A percentile compares a stretch with the other conserved stretches of the same genome.
These are phyloP conservation scores for Oreochromis tanganicae DNA, from an alignment of 2,113 vertebrate genomes.

Conservation along the genomic window DNA sequence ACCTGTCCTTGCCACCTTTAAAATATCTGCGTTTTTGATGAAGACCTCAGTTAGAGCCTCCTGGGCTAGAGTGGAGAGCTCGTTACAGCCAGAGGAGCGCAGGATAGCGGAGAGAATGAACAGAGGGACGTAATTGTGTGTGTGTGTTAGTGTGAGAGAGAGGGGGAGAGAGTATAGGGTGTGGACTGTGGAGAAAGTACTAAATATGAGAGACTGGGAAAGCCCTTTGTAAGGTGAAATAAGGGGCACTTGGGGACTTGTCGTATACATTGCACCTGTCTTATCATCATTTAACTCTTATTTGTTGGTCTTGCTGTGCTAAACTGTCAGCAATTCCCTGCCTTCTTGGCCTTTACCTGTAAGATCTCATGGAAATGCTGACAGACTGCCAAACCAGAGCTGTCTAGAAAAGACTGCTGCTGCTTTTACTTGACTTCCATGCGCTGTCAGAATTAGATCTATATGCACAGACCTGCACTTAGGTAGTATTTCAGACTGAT, in stretches of 20 bases:
- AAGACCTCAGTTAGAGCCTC: slow-evolving; percentile 48
- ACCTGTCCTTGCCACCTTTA: slow-evolving; percentile 59
- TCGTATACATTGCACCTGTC: slow-evolving; percentile 46
- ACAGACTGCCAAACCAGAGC: slow-evolving; percentile 52
- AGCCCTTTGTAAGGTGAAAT: slow-evolving; percentile 55
- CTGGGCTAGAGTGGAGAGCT: slow-evolving; percentile 17
- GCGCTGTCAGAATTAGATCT: slow-evolving; percentile 25
- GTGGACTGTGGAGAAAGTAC: slow-evolving; percentile 15
- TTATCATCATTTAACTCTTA: slow-evolving; percentile 63
- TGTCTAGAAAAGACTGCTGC: slow-evolving; percentile 1
- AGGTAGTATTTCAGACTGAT: not conserved
- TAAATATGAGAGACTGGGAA: slow-evolving; percentile 60
- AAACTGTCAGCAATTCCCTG: slow-evolving; percentile 59
- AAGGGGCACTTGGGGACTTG: slow-evolving; percentile 39
- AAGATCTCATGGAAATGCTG: slow-evolving; percentile 61
- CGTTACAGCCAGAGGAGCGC: slow-evolving; percentile 30
- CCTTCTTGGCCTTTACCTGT: slow-evolving; percentile 59
- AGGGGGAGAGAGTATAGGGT: not conserved
- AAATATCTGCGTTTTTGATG: slow-evolving; percentile 44
- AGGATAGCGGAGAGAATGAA: not conserved
- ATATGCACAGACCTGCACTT: slow-evolving; percentile 2
- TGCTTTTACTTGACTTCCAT: slow-evolving; percentile 22
- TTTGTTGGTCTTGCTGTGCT: slow-evolving; percentile 57
- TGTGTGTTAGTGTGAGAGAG: not conserved
- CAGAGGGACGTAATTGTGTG: not conserved